Percentiles rank a stretch among this genome's conserved stretches.
phyloP scores from a whole-genome alignment of 2,113 vertebrate genomes.

The Montifringilla adamsi region DNA sequence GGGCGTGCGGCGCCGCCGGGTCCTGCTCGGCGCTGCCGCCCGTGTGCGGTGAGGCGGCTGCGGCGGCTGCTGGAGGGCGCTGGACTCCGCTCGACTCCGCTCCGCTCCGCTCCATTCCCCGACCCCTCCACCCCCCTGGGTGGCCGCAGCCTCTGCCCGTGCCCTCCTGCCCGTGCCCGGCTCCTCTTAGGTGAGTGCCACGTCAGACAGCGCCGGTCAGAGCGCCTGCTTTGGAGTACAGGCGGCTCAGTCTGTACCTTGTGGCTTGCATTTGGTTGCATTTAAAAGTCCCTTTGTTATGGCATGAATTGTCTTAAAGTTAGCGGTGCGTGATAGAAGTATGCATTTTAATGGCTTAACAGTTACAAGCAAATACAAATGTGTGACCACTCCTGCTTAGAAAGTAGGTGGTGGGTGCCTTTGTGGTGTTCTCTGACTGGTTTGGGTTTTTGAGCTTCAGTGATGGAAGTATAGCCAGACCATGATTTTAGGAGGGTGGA shows the following conservation, averaged over 20 bases:
- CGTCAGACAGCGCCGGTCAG: rapidly evolving
- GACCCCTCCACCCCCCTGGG: too few species aligned
- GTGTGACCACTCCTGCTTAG: rapidly evolving
- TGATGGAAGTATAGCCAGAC: background rate
- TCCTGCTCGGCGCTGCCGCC: rapidly evolving
- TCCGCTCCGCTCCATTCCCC: rapidly evolving
- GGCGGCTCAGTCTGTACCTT: rapidly evolving
- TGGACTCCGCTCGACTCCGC: too few species aligned
- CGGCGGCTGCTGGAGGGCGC: background rate
- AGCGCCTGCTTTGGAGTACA: rapidly evolving
- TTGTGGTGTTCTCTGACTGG: background rate
- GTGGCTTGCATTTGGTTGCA: rapidly evolving
- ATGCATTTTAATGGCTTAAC: background rate
- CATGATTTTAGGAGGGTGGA: rapidly evolving
- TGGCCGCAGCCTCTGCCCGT: rapidly evolving
- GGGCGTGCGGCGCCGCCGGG: rapidly evolving
- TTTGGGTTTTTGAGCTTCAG: background rate
- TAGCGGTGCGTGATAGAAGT: rapidly evolving
- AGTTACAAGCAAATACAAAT: too few species aligned
- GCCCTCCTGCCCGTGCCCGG: rapidly evolving
- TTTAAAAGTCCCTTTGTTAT: background rate
- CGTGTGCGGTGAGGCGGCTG: background rate
- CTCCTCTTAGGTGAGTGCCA: background rate
- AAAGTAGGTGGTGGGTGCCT: rapidly evolving
- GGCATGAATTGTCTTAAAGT: rapidly evolving